Evolutionary conservation across 2,113 vertebrate genomes (phyloP).

Genomic region (Eurystomus gularis): DNA sequence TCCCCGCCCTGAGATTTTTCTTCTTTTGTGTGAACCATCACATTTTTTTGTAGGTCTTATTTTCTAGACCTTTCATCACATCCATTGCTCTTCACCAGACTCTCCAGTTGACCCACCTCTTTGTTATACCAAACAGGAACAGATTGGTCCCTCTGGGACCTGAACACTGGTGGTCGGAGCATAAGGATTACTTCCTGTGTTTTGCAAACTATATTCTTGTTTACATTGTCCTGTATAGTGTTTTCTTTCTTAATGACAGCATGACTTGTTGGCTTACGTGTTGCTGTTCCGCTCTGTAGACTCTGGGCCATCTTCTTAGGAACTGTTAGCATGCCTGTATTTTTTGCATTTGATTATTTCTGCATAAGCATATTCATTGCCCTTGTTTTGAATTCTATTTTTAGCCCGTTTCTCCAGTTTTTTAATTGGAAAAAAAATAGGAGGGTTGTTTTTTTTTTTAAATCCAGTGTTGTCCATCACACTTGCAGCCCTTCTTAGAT

Average conservation of each 20-base stretch:
- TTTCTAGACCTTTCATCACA: not conserved
- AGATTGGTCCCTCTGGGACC: not conserved
- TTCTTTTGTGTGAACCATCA: not conserved
- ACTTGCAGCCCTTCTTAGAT: not conserved
- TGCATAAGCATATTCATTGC: not conserved
- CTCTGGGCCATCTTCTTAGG: not conserved
- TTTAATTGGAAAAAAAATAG: not conserved
- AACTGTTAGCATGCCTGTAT: not conserved
- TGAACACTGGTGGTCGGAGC: not conserved
- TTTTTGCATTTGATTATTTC: not conserved
- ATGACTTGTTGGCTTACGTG: not conserved
- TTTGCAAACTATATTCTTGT: not conserved
- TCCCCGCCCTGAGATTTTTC: not conserved
- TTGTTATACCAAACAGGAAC: not conserved
- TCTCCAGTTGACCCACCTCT: not conserved
- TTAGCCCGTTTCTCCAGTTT: not conserved
- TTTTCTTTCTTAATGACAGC: not conserved
- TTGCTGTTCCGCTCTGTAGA: not conserved
- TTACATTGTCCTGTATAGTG: not conserved
- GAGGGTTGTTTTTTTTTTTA: not conserved
- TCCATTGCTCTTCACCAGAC: not conserved
- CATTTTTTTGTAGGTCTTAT: not conserved
- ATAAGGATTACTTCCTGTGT: not conserved
- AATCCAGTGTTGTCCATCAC: not conserved
- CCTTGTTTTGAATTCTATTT: not conserved